phyloP scores from a whole-genome alignment of 2,797 vertebrate genomes.

The Atherinosoma microstoma region DNA sequence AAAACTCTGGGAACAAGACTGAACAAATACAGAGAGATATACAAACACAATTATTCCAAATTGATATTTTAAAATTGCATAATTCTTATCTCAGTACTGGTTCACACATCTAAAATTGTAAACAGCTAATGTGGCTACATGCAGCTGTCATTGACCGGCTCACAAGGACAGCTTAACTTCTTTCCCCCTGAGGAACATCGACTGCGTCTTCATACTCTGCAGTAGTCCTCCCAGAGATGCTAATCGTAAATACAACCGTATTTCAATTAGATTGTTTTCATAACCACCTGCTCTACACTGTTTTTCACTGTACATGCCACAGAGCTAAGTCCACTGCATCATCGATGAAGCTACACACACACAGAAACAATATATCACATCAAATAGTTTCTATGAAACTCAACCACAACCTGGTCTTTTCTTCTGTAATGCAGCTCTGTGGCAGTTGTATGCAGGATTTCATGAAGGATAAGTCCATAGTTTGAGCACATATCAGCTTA shows the following conservation, averaged over 20 bases:
- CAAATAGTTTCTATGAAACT: not conserved
- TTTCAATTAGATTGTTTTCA: constrained; percentile 58
- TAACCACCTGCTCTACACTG: constrained; percentile 29
- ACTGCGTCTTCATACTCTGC: constrained; percentile 34
- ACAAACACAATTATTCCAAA: not conserved
- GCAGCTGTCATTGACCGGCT: constrained; percentile 40
- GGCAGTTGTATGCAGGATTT: not conserved
- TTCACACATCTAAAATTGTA: constrained; percentile 13
- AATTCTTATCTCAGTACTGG: not conserved
- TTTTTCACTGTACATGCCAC: not conserved
- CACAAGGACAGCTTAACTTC: constrained; percentile 62
- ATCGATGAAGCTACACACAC: constrained; percentile 11
- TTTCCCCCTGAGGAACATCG: constrained; percentile 54
- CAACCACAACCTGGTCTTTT: not conserved
- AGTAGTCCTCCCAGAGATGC: constrained; percentile 47
- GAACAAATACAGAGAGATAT: constrained; percentile 58
- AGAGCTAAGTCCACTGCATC: constrained; percentile 2
- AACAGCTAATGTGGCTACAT: constrained; percentile 26
- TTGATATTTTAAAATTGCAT: not conserved
- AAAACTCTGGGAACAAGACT: constrained; percentile 95
- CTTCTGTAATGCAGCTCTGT: not conserved
- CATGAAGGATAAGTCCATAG: constrained; percentile 1
- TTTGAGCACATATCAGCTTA: not conserved
- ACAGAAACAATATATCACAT: constrained; percentile 13
- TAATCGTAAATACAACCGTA: constrained; percentile 37